phyloP scores from a whole-genome alignment of 2,888 invertebrate species.

The Molanna angustata region DNA sequence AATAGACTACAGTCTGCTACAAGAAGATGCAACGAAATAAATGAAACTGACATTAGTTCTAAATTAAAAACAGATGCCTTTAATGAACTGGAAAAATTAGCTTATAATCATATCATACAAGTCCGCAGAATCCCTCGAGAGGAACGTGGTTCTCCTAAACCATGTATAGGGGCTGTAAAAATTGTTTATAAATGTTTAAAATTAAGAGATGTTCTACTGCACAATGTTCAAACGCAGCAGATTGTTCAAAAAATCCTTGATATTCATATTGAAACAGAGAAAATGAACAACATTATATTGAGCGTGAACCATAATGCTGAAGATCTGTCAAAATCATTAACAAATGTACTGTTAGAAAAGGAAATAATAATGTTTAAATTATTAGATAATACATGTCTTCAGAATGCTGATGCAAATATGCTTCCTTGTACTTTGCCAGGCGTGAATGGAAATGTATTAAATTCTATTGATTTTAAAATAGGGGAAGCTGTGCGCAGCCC shows the following conservation, averaged over 20 bases:
- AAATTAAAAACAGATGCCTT: conserved; percentile 46
- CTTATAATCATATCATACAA: conserved; percentile 46
- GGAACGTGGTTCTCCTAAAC: conserved; percentile 45
- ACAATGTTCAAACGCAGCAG: conserved; percentile 46
- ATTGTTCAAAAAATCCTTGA: conserved; percentile 49
- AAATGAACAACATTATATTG: conserved; percentile 45
- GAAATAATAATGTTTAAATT: conserved; percentile 44
- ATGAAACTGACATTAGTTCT: conserved; percentile 43
- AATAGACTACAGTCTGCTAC: conserved; percentile 49
- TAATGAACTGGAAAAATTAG: conserved; percentile 46
- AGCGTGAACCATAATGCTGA: conserved; percentile 45
- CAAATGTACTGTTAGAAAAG: conserved; percentile 42
- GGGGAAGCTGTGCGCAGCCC: conserved; percentile 48
- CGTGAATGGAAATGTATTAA: conserved; percentile 36
- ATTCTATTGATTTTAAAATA: conserved; percentile 44
- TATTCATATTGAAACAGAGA: conserved; percentile 47
- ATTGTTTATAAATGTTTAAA: conserved; percentile 57
- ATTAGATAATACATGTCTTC: conserved; percentile 40
- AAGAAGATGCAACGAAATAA: conserved; percentile 47
- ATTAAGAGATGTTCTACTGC: conserved; percentile 50
- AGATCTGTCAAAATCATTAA: conserved; percentile 41
- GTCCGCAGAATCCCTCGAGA: conserved; percentile 48
- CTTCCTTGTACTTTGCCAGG: conserved; percentile 27
- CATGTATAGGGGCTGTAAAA: conserved; percentile 54
- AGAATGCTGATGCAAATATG: conserved; percentile 1